phyloP scores from a whole-genome alignment of 2,888 invertebrate species.

The Nasonia oneida region DNA sequence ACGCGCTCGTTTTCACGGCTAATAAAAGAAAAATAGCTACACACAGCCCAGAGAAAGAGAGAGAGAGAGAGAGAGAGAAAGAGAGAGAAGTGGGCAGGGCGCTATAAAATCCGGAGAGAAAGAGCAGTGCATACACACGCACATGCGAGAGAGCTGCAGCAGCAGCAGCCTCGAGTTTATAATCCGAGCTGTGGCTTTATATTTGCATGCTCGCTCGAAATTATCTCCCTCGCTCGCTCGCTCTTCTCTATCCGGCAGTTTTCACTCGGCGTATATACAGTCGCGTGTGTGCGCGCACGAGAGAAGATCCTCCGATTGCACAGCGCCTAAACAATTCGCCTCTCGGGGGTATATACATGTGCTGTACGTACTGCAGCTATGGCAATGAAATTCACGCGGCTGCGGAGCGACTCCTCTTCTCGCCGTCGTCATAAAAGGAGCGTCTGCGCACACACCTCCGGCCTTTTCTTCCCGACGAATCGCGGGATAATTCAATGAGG shows the following conservation, averaged over 20 bases:
- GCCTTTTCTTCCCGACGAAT: not conserved
- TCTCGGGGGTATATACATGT: not conserved
- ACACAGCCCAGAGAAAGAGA: not conserved
- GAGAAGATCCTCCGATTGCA: slow-evolving; percentile 17
- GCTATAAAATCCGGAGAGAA: not conserved
- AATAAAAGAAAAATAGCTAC: slow-evolving; percentile 28
- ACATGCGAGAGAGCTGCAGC: not conserved
- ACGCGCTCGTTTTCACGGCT: slow-evolving; percentile 32
- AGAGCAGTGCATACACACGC: not conserved
- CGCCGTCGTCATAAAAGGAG: slow-evolving; percentile 35
- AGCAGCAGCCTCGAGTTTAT: slow-evolving; percentile 25
- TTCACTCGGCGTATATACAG: not conserved
- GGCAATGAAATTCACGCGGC: slow-evolving; percentile 45
- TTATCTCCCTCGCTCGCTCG: slow-evolving; percentile 4
- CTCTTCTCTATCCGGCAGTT: not conserved
- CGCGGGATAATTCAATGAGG: slow-evolving; percentile 22
- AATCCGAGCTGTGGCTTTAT: slow-evolving; percentile 22
- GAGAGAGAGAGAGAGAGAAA: not conserved
- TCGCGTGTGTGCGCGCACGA: not conserved
- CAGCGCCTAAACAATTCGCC: slow-evolving; percentile 28
- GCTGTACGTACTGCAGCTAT: not conserved
- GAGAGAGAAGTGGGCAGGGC: not conserved
- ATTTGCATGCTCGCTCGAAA: slow-evolving; percentile 38
- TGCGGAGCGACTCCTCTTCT: not conserved
- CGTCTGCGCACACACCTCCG: not conserved